phyloP scores from a whole-genome alignment of 2,888 invertebrate genomes.

The Alloscopus bannaensis region DNA sequence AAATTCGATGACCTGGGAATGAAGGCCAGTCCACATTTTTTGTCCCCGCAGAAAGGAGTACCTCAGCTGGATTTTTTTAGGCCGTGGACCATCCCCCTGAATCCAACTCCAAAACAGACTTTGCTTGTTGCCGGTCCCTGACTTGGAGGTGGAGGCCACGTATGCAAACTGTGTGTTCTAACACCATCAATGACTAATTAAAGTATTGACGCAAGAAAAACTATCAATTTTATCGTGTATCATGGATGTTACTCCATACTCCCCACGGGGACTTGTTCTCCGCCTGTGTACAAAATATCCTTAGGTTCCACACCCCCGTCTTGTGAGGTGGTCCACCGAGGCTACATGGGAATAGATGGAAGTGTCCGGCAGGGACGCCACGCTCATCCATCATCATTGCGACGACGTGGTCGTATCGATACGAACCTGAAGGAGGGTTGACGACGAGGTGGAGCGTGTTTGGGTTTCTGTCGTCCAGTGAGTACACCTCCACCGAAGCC shows the following conservation, averaged over 20 bases:
- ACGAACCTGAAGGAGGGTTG: neutral
- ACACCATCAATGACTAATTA: neutral
- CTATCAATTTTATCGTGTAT: neutral
- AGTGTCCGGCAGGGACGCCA: neutral
- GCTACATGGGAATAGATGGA: neutral
- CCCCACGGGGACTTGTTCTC: neutral
- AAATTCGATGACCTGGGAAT: neutral
- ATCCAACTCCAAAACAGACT: constrained; percentile 10
- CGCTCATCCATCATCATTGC: constrained; percentile 4
- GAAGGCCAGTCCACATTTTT: neutral
- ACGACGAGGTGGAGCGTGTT: neutral
- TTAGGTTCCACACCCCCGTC: neutral
- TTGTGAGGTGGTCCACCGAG: neutral
- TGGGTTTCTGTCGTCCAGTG: neutral
- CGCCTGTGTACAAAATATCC: neutral
- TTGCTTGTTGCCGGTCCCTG: neutral
- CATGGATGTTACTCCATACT: constrained; percentile 1
- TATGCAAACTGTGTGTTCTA: constrained; percentile 7
- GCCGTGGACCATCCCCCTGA: neutral
- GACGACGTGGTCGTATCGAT: neutral
- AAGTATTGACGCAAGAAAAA: neutral
- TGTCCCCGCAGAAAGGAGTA: neutral
- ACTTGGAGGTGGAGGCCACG: neutral
- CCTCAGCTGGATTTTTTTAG: neutral
- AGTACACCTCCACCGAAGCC: neutral